Conservation (phyloP, 2,113 vertebrate species). For the Cyanoramphus novaezelandiae region DNA sequence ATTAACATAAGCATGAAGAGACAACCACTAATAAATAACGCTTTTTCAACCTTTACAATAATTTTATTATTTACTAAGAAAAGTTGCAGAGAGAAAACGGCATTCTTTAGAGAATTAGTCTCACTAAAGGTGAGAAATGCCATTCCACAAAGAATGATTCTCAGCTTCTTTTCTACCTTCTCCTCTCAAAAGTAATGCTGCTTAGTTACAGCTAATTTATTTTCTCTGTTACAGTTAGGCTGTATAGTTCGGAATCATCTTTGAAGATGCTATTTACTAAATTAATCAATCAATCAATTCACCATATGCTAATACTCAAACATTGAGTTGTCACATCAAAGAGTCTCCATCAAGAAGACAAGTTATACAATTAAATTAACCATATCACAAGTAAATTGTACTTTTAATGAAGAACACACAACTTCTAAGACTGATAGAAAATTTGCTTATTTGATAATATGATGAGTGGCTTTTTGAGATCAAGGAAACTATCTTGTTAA, state of each 20-base stretch:
- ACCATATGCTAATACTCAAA: slow-evolving; percentile 58
- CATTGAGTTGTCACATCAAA: slow-evolving; percentile 67
- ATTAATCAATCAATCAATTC: slow-evolving; percentile 68
- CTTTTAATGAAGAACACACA: slow-evolving; percentile 58
- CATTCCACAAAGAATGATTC: neutral
- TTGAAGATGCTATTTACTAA: slow-evolving; percentile 55
- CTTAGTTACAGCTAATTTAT: neutral
- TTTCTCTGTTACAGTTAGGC: neutral
- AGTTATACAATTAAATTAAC: slow-evolving; percentile 46
- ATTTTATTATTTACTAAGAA: neutral
- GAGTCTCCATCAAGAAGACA: slow-evolving; percentile 3
- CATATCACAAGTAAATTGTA: slow-evolving; percentile 30
- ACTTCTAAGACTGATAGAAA: slow-evolving; percentile 45
- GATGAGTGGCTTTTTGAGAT: slow-evolving; percentile 43
- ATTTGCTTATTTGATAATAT: slow-evolving; percentile 48
- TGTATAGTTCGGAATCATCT: slow-evolving; percentile 31
- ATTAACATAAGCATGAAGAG: neutral
- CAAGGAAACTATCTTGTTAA: slow-evolving; percentile 60
- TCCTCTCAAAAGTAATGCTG: neutral
- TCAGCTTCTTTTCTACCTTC: neutral
- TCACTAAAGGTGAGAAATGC: neutral
- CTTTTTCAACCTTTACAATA: neutral
- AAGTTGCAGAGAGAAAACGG: neutral
- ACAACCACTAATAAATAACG: neutral
- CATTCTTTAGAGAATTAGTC: neutral